Percentiles rank a stretch among this genome's conserved stretches.
These are phyloP conservation scores for Phylloscopus whistleri DNA, from an alignment of 2,113 vertebrate genomes.

Conservation along the genomic window DNA sequence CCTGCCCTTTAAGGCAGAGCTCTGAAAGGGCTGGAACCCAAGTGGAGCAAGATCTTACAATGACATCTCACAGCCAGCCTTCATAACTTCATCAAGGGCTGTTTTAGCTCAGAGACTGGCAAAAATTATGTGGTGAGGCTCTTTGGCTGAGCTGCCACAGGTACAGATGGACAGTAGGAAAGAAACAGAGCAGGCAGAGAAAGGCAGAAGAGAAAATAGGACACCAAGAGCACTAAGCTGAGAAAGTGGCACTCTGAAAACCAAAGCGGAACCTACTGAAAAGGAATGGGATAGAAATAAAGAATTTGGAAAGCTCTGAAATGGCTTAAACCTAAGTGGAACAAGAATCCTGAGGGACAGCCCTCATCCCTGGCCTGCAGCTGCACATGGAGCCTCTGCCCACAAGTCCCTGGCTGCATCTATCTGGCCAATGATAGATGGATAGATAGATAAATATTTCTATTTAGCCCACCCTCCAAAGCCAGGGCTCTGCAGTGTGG, in stretches of 20 bases:
- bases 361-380: neutral
- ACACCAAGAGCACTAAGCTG: neutral
- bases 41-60: neutral
- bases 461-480: accelerated
- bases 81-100: neutral
- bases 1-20: neutral
- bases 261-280: neutral
- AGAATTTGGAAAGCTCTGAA: neutral
- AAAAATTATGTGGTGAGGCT: neutral
- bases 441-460: too few species aligned
- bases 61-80: neutral
- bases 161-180: neutral
- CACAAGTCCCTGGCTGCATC: neutral
- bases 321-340: neutral
- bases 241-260: neutral
- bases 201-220: neutral
- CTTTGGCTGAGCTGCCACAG: neutral
- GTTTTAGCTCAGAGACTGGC: neutral
- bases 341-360: neutral
- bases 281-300: neutral
- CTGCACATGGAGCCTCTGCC: neutral
- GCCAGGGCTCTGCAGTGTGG: neutral
- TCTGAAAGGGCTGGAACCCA: neutral
- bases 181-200: neutral
- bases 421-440: too few species aligned